phyloP scores from a whole-genome alignment of 2,797 vertebrate genomes.

The Vespertilio murinus region DNA sequence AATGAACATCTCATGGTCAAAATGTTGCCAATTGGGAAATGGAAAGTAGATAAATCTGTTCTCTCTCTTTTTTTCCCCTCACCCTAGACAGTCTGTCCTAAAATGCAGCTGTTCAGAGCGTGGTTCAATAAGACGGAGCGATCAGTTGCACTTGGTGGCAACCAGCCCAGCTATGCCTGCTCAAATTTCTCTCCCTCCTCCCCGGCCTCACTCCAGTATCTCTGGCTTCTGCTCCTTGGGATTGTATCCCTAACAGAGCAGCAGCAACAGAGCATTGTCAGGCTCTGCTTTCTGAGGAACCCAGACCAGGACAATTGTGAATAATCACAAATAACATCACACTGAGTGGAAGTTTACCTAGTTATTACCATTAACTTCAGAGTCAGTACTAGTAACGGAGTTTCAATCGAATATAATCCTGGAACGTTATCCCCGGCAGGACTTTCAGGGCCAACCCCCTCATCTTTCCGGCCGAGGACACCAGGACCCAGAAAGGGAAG shows the following conservation, averaged over 20 bases:
- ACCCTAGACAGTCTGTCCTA: not conserved
- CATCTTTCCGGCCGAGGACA: not conserved
- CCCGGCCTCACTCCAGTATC: not conserved
- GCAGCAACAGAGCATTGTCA: not conserved
- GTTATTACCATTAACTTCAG: not conserved
- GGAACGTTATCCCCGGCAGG: not conserved
- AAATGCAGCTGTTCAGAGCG: not conserved
- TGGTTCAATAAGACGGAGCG: not conserved
- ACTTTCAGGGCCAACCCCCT: not conserved
- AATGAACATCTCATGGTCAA: not conserved
- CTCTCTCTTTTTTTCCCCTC: not conserved
- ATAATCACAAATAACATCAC: constrained; percentile 12
- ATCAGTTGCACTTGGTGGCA: not conserved
- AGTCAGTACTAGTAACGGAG: not conserved
- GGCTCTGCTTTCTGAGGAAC: not conserved
- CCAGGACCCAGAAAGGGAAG: not conserved
- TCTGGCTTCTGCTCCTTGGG: not conserved
- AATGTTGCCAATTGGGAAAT: not conserved
- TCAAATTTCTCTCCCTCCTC: not conserved
- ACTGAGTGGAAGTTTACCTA: not conserved
- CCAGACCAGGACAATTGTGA: not conserved
- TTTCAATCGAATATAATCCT: not conserved
- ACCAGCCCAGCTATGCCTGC: not conserved
- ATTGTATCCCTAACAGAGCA: not conserved
- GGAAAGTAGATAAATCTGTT: not conserved